Evolutionary conservation across 2,888 invertebrate genomes (phyloP), one percentile per base, ranked within the genome.

Genomic region (Gisinianus flammeolus): DNA sequence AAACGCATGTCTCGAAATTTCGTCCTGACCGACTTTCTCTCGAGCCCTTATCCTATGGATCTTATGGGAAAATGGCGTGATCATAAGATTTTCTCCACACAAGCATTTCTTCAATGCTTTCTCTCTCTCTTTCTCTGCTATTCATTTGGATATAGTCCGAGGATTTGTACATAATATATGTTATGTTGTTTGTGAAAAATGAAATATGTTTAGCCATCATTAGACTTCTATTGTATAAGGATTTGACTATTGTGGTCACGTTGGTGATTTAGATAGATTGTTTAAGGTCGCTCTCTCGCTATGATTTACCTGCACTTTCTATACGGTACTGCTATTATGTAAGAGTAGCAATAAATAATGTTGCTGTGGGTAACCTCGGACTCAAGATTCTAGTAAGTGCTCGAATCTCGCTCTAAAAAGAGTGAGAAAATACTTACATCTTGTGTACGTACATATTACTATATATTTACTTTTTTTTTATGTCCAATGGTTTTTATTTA

Each of bases 1-100:
- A 77, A 77, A 77, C 77, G 77, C 77, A 77, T 77, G 77, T 70
- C 70, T 66, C 66, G 24, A 35, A 30, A 26, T 28, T 76, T 70
- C 26, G 16, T 56, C 24, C 30, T 76, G 77, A 71, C 77, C 71
- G 71, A 77, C 71, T 71, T 77, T 70, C 16, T 44, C 30, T 35
- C 26, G 52, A 22, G 33, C 24, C 24, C 22, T 68, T 76, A 70
- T 77, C 70, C n/a, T 16, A 33, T 52, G 24, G 26, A 66, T 33
- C 33, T 70, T 70, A 77, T 64, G 58, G 31, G 77, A 44, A 71
- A 77, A 71, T 77, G 22, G 77, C 77, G 71, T 77, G 77, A 62
- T 62, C 62, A 8, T n/a, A n/a, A n/a, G n/a, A n/a, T 58, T n/a
- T 58, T 24, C 10, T 62, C 12, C 26, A 62, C 62, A 26, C 12